Evolutionary conservation across 2,797 vertebrate species (phyloP), one percentile per base, ranked within the genome.

Genomic region (Yasuhikotakia modesta): DNA sequence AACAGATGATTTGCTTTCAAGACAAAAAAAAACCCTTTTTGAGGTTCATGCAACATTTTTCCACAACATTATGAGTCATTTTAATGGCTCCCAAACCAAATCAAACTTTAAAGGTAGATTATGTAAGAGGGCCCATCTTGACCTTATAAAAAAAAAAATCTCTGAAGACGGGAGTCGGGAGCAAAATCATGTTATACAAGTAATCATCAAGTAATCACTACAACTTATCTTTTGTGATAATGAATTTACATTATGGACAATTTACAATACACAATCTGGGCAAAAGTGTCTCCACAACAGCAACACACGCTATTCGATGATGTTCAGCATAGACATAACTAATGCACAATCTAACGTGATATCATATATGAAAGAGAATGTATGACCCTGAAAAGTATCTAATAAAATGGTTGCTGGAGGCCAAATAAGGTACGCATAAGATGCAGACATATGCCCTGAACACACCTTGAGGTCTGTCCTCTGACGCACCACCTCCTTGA

Each of bases 401-500:
- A 2, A 5, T 50, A 17, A 16, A 50, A 50, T 48, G 14, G 3
- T 3, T 48, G 3, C 45, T 48, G 11, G 17, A 7, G 17, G 6
- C 6, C 8, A 53, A 53, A 19, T 8, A 55, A 22, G 19, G 53
- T 22, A 21, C 22, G 21, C 22, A 32, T 17, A 35, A n/a, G 24
- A 35, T 55, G 27, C 22, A 39, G 32, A 14, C 3, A 17, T 7
- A 27, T 11, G 32, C 50, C 30, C 63, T 76, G 81, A 68, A 76
- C 85, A 84, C 85, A 98, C 96, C 96, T 98, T 98, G 80, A 98
- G 93, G 90, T 99, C 96, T 68, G 93, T 85, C 82, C 96, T 94
- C 73, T 98, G 96, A 66, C 95, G 95, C 78, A 95, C 96, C 86
- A 97, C 96, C 88, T 99, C 97, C 89, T 99, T 99, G 61, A 99